phyloP scores from a whole-genome alignment of 2,113 vertebrate species.

The Oncorhynchus kisutch region DNA sequence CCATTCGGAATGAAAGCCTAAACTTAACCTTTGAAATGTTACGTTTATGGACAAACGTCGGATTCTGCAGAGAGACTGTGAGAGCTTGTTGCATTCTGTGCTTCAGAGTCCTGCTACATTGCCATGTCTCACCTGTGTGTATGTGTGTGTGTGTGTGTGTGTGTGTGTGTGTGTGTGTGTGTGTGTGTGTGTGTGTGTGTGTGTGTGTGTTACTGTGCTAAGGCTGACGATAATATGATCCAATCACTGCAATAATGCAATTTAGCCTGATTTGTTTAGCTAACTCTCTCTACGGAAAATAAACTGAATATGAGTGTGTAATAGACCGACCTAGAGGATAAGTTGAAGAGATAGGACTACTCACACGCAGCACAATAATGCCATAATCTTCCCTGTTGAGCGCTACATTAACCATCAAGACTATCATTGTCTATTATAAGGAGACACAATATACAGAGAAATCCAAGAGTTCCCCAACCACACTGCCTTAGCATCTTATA shows the following conservation, averaged over 20 bases:
- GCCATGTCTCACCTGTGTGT: background rate
- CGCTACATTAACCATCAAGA: no score
- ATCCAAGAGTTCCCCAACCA: background rate
- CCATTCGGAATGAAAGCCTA: no score
- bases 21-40: no score
- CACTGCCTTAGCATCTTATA: background rate
- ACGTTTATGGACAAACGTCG: no score
- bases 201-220: background rate
- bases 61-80: no score
- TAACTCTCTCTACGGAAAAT: background rate
- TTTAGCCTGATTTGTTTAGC: background rate
- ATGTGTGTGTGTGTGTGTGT: background rate
- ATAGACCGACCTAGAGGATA: background rate
- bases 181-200: background rate
- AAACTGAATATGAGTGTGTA: background rate
- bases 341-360: background rate
- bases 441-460: background rate
- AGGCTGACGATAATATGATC: background rate
- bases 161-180: background rate
- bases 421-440: no score
- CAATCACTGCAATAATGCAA: background rate
- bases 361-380: background rate
- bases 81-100: no score
- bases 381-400: no score
- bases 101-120: no score